Evolutionary conservation across 1,140 invertebrate genomes (phyloP).

Genomic region (Aphelenchoides fujianensis): DNA sequence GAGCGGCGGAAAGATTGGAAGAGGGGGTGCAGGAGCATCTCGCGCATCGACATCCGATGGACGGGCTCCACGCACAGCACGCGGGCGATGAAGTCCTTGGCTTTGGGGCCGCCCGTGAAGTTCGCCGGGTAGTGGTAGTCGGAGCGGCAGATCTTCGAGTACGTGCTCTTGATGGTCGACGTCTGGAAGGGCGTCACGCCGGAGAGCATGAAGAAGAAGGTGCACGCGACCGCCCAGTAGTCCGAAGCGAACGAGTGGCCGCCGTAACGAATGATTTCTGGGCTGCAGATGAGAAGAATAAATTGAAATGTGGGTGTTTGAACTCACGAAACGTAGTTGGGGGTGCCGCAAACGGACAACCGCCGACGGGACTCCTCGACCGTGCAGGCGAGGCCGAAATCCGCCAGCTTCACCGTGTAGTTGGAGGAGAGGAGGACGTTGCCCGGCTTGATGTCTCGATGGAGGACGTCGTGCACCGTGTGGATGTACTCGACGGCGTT

Average conservation of each 20-base stretch:
- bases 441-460: slow-evolving; percentile 39
- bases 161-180: slow-evolving; percentile 29
- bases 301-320: too few relatives aligned
- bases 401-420: slow-evolving; percentile 35
- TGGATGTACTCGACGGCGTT: slow-evolving; percentile 40
- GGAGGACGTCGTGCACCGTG: slow-evolving; percentile 37
- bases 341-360: slow-evolving; percentile 39
- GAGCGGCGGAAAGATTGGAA: slow-evolving; percentile 34
- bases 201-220: slow-evolving; percentile 44
- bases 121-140: slow-evolving; percentile 42
- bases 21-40: slow-evolving; percentile 38
- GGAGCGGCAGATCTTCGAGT: slow-evolving; percentile 34
- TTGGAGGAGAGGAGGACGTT: slow-evolving; percentile 35
- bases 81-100: slow-evolving; percentile 39
- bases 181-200: slow-evolving; percentile 46
- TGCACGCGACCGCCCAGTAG: slow-evolving; percentile 46
- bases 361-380: slow-evolving; percentile 23
- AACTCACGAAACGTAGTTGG: slow-evolving; percentile 50
- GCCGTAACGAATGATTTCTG: slow-evolving; percentile 15
- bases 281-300: too few relatives aligned
- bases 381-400: slow-evolving; percentile 42
- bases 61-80: slow-evolving; percentile 31
- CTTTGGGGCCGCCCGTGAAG: slow-evolving; percentile 36
- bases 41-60: slow-evolving; percentile 36
- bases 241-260: slow-evolving; percentile 40